These are phyloP conservation scores for Darevskia mixta DNA, from an alignment of 2,797 vertebrate genomes.

Conservation along the genomic window DNA sequence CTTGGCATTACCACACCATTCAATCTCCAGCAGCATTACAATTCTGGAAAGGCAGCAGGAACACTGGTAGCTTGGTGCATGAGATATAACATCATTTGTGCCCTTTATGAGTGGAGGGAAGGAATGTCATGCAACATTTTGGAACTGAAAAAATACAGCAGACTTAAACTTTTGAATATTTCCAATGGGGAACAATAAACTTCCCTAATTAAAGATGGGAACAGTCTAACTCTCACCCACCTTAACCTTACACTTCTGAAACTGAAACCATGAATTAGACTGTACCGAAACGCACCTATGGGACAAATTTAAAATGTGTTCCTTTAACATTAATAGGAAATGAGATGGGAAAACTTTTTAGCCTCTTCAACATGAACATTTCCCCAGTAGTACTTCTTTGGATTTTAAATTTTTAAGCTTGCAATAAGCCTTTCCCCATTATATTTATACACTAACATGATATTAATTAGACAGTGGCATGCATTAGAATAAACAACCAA, in stretches of 20 bases:
- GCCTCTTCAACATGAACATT: background rate
- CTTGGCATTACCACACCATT: background rate
- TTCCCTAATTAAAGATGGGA: background rate
- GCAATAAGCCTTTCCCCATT: background rate
- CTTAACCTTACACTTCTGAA: background rate
- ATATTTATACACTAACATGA: background rate
- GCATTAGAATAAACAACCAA: background rate
- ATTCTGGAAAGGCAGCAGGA: background rate
- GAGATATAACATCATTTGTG: background rate
- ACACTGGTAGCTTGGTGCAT: background rate
- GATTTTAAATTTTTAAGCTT: background rate
- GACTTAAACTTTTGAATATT: background rate
- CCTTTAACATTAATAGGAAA: background rate
- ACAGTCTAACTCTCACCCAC: background rate
- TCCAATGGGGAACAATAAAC: background rate
- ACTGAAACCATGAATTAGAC: background rate
- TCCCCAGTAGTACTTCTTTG: background rate
- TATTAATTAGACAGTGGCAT: background rate
- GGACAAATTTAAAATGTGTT: background rate
- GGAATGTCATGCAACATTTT: background rate
- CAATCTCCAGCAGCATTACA: background rate
- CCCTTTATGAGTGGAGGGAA: background rate
- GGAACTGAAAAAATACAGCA: background rate
- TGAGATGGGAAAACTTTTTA: background rate
- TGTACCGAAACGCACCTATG: background rate